Conservation (phyloP, 1,140 invertebrate genomes). For the Pantala flavescens region DNA sequence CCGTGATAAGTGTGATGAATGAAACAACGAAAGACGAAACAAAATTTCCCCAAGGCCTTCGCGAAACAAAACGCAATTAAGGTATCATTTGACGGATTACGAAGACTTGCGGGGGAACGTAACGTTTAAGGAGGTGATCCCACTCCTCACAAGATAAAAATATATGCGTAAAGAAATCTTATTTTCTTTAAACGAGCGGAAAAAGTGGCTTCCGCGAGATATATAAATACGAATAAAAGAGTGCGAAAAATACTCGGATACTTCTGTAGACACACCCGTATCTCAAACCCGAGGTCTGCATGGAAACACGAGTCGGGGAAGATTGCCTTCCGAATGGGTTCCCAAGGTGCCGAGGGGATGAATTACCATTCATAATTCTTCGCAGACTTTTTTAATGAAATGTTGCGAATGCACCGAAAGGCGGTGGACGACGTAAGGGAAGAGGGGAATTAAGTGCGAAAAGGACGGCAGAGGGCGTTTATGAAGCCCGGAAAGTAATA, state of each 20-base stretch:
- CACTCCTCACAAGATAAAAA: too few species aligned
- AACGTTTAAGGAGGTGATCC: too few species aligned
- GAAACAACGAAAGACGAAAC: background rate
- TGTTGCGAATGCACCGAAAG: background rate
- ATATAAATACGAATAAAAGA: too few species aligned
- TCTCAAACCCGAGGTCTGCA: too few species aligned
- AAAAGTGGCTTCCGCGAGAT: too few species aligned
- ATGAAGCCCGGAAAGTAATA: background rate
- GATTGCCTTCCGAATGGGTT: too few species aligned
- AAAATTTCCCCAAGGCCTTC: background rate
- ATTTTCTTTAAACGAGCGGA: too few species aligned
- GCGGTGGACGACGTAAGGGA: background rate
- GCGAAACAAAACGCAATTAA: background rate
- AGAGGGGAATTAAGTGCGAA: background rate
- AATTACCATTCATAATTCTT: background rate
- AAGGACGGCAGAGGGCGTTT: background rate
- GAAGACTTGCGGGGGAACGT: too few species aligned
- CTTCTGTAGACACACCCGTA: too few species aligned
- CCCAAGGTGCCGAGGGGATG: background rate
- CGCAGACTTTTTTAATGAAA: background rate
- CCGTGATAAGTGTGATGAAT: background rate
- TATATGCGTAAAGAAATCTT: too few species aligned
- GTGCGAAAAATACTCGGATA: too few species aligned
- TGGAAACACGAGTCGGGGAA: too few species aligned
- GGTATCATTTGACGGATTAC: background rate